Percentiles rank a stretch among this genome's conserved stretches.
Conservation (phyloP, 2,797 vertebrate genomes). For the Tolypeutes matacus region DNA sequence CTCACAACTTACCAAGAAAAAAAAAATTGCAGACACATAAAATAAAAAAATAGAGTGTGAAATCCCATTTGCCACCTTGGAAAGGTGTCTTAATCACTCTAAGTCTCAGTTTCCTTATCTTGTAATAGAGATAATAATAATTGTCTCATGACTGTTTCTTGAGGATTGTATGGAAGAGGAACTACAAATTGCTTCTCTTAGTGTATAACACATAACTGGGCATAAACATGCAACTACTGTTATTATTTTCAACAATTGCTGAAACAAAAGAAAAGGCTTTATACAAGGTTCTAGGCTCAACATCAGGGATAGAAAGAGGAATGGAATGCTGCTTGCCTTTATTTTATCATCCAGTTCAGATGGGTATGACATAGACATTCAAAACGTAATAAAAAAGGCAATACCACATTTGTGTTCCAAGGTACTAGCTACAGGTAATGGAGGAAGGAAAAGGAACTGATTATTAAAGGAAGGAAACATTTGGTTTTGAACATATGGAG, state of each 20-base stretch:
- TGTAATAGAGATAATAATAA: not conserved
- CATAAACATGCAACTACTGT: not conserved
- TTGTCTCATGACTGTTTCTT: not conserved
- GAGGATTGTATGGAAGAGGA: not conserved
- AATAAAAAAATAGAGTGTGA: not conserved
- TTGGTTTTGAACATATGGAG: not conserved
- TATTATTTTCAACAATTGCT: not conserved
- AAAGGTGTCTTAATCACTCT: not conserved
- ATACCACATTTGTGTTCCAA: not conserved
- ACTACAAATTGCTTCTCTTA: not conserved
- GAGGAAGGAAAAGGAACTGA: not conserved
- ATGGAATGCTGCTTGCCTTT: not conserved
- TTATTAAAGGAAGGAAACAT: not conserved
- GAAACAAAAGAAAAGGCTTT: not conserved
- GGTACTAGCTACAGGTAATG: not conserved
- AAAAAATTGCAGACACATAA: no score
- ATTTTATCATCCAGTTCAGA: not conserved
- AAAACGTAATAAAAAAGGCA: not conserved
- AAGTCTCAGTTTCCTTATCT: not conserved
- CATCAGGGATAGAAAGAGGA: not conserved
- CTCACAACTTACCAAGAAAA: no score
- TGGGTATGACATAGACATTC: not conserved
- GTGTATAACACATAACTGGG: not conserved
- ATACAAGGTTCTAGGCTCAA: not conserved
- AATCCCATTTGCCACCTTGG: not conserved